Evolutionary conservation across 2,113 vertebrate species (phyloP).

Genomic region (Apodemus speciosus): DNA sequence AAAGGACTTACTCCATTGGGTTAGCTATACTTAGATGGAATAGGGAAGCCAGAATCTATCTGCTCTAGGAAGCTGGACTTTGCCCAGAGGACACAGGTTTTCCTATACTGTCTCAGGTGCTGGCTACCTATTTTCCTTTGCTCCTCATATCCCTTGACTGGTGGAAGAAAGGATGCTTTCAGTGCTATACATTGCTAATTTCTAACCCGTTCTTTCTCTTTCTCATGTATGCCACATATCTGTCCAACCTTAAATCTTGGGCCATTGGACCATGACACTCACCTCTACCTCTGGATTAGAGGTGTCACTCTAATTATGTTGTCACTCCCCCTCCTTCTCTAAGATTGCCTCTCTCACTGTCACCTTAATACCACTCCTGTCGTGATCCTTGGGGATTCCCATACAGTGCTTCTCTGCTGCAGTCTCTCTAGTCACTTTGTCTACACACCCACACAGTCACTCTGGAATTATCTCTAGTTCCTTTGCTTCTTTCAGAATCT

Average conservation of each 20-base stretch:
- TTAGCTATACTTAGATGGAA: neutral
- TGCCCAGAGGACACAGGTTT: conserved; percentile 13
- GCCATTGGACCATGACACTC: neutral
- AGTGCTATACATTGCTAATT: neutral
- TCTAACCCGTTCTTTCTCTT: neutral
- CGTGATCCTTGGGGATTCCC: neutral
- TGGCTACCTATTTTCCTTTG: neutral
- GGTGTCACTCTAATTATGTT: neutral
- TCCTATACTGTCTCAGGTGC: neutral
- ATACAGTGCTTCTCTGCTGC: conserved; percentile 32
- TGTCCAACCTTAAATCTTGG: conserved; percentile 12
- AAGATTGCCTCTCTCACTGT: neutral
- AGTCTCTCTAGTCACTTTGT: conserved; percentile 10
- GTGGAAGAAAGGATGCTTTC: neutral
- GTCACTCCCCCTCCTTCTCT: neutral
- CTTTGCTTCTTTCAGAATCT: conserved; percentile 39
- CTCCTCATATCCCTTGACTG: neutral
- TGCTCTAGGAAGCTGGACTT: neutral
- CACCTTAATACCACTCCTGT: neutral
- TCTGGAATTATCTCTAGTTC: conserved; percentile 17
- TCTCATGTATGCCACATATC: neutral
- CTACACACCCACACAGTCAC: neutral
- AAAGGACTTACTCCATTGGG: neutral
- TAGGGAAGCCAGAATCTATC: neutral
- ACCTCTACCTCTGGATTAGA: neutral